Percentiles rank a stretch among this genome's conserved stretches.
Conservation (phyloP, 1,140 invertebrate species). For the Lepidostoma basale region DNA sequence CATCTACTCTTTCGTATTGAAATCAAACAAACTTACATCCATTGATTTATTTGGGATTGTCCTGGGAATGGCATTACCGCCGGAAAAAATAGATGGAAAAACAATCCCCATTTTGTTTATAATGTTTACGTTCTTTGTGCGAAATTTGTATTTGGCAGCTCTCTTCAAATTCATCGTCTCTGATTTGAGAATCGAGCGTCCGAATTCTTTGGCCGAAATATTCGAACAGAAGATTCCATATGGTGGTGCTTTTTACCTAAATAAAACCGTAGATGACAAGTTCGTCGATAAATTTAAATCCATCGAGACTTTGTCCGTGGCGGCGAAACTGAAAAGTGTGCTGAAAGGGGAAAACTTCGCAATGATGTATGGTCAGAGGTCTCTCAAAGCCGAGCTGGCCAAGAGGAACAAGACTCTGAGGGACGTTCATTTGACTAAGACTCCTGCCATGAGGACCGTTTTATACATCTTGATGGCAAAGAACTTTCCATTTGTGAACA, state of each 20-base stretch:
- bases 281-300: neutral
- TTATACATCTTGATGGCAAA: neutral
- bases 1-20: neutral
- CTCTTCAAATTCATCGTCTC: neutral
- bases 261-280: neutral
- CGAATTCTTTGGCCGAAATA: neutral
- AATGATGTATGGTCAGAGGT: neutral
- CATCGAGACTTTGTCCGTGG: neutral
- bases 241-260: neutral
- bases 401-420: neutral
- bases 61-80: neutral
- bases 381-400: neutral
- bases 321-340: neutral
- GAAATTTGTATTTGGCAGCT: neutral
- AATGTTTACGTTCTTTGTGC: neutral
- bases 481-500: conserved; percentile 7
- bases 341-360: neutral
- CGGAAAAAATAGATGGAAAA: no score
- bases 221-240: neutral
- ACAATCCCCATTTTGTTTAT: no score
- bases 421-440: neutral
- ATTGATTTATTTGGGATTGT: neutral
- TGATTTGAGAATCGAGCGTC: neutral
- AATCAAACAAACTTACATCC: neutral
- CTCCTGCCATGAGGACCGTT: neutral